Percentiles rank a stretch among this genome's conserved stretches.
These are phyloP conservation scores for Morpho deidamia DNA, from an alignment of 2,888 invertebrate genomes.

Conservation along the genomic window DNA sequence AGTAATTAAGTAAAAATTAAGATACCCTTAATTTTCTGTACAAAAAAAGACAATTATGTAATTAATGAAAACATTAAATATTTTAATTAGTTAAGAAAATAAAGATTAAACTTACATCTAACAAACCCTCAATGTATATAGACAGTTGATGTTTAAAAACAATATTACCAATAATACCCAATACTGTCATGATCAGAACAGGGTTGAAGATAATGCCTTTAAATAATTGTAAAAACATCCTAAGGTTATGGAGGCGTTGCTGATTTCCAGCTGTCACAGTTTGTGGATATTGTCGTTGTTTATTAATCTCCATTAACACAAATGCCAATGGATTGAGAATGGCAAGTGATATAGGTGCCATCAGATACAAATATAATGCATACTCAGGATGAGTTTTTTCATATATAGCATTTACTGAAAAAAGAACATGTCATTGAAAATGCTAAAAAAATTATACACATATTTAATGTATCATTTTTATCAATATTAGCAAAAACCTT, in stretches of 20 bases:
- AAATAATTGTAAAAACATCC: slow-evolving; percentile 65
- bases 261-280: slow-evolving; percentile 27
- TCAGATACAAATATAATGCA: slow-evolving; percentile 92
- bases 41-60: too few species aligned
- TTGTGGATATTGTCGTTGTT: slow-evolving; percentile 59
- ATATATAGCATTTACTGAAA: slow-evolving; percentile 91
- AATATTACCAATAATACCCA: slow-evolving; percentile 92
- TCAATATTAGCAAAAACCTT: too few species aligned
- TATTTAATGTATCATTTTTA: too few species aligned
- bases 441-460: not conserved
- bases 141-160: slow-evolving; percentile 89
- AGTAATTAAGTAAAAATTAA: too few species aligned
- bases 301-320: slow-evolving; percentile 90
- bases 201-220: slow-evolving; percentile 92
- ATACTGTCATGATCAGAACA: slow-evolving; percentile 93
- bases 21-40: too few species aligned
- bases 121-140: slow-evolving; percentile 83
- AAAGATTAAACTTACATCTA: slow-evolving; percentile 78
- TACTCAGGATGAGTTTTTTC: slow-evolving; percentile 92
- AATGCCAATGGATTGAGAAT: slow-evolving; percentile 96
- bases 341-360: slow-evolving; percentile 96
- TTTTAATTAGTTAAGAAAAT: slow-evolving; percentile 2
- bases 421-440: not conserved
- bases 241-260: slow-evolving; percentile 35
- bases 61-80: not conserved